Base-by-base conservation (phyloP, 1,140 invertebrate species). In the Drosophila elegans region DNA sequence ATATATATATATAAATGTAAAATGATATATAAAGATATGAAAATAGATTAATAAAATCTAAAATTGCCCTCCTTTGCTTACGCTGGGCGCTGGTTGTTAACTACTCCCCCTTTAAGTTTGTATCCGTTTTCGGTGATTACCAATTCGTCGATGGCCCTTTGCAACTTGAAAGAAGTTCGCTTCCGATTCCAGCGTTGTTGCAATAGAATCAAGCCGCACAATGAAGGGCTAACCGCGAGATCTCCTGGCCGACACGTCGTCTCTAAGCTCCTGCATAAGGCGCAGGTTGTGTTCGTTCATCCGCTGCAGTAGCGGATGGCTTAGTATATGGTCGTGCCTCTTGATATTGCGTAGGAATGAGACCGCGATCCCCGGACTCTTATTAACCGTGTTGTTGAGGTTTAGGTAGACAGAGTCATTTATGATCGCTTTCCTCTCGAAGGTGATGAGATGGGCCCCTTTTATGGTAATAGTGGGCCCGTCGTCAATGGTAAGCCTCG, bases 201-300 rank as follows among this genome's bases (percentile, higher is more conserved):
- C 29, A 51, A 13, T 13, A 51, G 27, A 7, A 32, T 34, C 27
- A 51, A 13, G 12, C 48, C 48, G 29, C 48, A 16, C n/a, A 29
- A 51, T 16, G 9, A 10, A 4, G 34, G 27, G 48, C 48, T 51
- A n/a, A 32, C 12, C 29, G 51, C 16, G 1, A 52, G 16, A 21
- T 21, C 51, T 38, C 12, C 25, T 27, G 13, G 41, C 32, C 16
- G 45, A 39, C 21, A 61, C 36, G 27, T 61, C 25, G 10, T 41
- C 34, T 49, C 45, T 39, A 4, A 61, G 36, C 34, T 51, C 46
- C 44, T 61, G 21, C 41, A 36, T 57, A 10, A 57, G 21, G 27
- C 55, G 27, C 16, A 59, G 29, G 11, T 48, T 59, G 44, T 48
- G 57, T 16, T 60, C 12, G 32, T 59, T 59, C 32, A 48, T 59